phyloP scores from a whole-genome alignment of 2,797 vertebrate genomes.

The Chlorospingus flavigularis region DNA sequence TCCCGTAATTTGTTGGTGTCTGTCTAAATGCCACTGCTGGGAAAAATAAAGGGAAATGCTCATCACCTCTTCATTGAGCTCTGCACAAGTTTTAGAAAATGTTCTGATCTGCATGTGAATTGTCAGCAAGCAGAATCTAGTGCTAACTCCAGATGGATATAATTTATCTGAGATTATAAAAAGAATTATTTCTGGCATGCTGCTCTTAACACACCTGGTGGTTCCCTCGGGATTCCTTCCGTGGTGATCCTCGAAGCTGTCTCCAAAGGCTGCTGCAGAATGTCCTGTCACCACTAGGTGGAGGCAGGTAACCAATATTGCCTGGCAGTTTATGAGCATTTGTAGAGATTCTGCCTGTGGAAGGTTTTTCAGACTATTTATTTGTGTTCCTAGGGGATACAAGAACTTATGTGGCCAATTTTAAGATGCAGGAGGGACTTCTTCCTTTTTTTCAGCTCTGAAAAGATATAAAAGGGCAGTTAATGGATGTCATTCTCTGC shows the following conservation, averaged over 20 bases:
- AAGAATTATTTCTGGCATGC: background rate
- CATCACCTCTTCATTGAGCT: background rate
- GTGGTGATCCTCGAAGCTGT: background rate
- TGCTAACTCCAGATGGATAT: background rate
- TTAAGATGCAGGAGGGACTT: background rate
- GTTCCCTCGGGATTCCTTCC: background rate
- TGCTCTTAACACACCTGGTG: background rate
- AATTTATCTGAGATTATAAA: background rate
- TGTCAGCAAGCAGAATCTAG: background rate
- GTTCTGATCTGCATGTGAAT: background rate
- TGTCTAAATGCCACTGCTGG: background rate
- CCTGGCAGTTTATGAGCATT: background rate
- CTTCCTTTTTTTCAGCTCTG: background rate
- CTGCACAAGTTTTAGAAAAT: background rate
- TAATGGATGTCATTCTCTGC: background rate
- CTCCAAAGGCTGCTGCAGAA: background rate
- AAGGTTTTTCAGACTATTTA: background rate
- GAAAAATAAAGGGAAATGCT: background rate
- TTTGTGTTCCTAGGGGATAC: background rate
- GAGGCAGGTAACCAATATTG: constrained; percentile 17
- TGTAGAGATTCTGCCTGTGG: background rate
- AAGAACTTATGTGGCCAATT: background rate
- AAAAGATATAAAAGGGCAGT: background rate
- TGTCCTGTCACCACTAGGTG: constrained; percentile 51
- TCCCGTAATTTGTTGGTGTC: background rate